Conservation (phyloP, 2,888 invertebrate species). For the Pasiphila rectangulata region DNA sequence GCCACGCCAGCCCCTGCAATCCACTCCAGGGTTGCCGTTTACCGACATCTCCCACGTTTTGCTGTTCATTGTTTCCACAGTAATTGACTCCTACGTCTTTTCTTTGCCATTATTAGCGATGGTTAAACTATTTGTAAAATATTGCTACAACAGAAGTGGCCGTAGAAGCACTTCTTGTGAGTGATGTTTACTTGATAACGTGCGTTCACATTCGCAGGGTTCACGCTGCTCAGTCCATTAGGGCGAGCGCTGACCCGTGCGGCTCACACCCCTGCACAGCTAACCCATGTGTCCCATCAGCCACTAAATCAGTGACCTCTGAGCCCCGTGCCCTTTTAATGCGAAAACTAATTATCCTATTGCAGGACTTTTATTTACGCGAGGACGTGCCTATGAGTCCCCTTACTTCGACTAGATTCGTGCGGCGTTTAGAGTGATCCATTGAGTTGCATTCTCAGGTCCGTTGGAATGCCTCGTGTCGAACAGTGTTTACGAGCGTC, state of each 20-base stretch:
- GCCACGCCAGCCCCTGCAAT: conserved; percentile 17
- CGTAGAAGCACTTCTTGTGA: conserved; percentile 1
- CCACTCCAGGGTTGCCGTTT: conserved; percentile 40
- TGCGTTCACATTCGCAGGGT: conserved; percentile 28
- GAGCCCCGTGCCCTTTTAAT: conserved; percentile 45
- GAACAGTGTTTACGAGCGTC: conserved; percentile 74
- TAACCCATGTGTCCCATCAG: conserved; percentile 46
- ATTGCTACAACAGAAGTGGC: background rate
- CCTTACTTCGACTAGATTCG: conserved; percentile 34
- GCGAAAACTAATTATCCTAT: conserved; percentile 46
- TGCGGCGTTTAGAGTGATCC: conserved; percentile 54
- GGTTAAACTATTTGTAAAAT: conserved; percentile 2
- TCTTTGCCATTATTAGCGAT: conserved; percentile 22
- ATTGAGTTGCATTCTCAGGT: conserved; percentile 67
- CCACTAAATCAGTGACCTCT: conserved; percentile 61
- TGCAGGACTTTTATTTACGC: conserved; percentile 40
- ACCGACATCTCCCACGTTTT: conserved; percentile 53
- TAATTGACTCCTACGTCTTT: conserved; percentile 39
- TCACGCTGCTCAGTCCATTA: conserved; percentile 50
- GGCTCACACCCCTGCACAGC: conserved; percentile 51
- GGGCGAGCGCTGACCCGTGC: conserved; percentile 65
- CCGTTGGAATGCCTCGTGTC: conserved; percentile 65
- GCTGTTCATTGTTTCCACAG: conserved; percentile 42
- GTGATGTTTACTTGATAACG: conserved; percentile 8
- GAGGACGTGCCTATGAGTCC: conserved; percentile 38